Evolutionary conservation across 2,113 vertebrate genomes (phyloP).

Genomic region (Trachemys scripta): DNA sequence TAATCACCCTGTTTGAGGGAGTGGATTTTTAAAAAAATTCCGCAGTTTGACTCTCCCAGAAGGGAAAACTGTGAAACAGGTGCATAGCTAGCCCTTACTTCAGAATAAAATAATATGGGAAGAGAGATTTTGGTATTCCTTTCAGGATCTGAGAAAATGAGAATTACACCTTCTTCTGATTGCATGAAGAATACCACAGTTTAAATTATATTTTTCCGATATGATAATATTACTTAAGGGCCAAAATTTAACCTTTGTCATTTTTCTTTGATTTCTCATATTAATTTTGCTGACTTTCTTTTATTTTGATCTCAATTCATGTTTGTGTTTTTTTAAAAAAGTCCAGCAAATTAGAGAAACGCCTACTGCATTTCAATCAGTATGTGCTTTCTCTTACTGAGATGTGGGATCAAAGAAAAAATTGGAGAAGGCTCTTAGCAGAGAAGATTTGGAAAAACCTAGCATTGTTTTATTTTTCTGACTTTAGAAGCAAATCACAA

Average conservation of each 20-base stretch:
- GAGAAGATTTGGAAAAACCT: background rate
- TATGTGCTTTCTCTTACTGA: background rate
- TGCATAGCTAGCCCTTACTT: background rate
- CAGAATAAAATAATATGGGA: background rate
- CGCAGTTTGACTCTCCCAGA: background rate
- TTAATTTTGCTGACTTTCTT: background rate
- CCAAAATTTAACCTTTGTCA: conserved; percentile 23
- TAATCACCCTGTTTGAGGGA: background rate
- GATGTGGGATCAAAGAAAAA: background rate
- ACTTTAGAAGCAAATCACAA: background rate
- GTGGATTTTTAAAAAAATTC: background rate
- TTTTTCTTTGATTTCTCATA: conserved; percentile 38
- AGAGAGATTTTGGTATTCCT: background rate
- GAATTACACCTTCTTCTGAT: conserved; percentile 9
- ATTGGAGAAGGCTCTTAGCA: background rate
- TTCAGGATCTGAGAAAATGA: conserved; percentile 4
- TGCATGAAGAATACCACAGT: background rate
- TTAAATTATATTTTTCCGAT: conserved; percentile 18
- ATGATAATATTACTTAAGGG: conserved; percentile 24
- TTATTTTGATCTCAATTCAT: background rate
- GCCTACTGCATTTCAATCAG: background rate
- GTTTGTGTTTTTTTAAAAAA: background rate
- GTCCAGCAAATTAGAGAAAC: background rate
- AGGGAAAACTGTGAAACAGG: background rate
- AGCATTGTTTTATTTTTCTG: background rate